Evolutionary conservation across 1,140 invertebrate species (phyloP).

Genomic region (Octopus bimaculoides): DNA sequence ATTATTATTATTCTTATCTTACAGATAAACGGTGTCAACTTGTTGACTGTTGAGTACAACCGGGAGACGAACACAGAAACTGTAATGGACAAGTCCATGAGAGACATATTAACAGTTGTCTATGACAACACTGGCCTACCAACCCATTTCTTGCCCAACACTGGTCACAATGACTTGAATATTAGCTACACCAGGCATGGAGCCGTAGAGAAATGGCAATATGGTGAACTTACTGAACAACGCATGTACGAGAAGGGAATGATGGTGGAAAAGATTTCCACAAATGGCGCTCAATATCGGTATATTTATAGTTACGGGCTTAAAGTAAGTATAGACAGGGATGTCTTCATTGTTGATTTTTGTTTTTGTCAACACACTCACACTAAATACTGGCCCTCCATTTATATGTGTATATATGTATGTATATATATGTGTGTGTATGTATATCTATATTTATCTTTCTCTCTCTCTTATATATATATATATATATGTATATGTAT

Average conservation of each 20-base stretch:
- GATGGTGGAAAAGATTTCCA: constrained; percentile 73
- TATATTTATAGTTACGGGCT: constrained; percentile 62
- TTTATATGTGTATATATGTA: too few relatives aligned
- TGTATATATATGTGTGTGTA: too few relatives aligned
- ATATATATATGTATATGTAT: too few relatives aligned
- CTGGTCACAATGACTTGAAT: constrained; percentile 72
- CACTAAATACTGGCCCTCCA: too few relatives aligned
- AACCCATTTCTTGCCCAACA: constrained; percentile 63
- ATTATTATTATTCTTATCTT: constrained; percentile 17
- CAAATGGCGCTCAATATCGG: constrained; percentile 70
- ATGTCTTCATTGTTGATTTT: too few relatives aligned
- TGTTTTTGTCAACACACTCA: too few relatives aligned
- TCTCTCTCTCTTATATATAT: too few relatives aligned
- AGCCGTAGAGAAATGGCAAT: constrained; percentile 85
- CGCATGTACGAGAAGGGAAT: constrained; percentile 83
- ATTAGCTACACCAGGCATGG: constrained; percentile 77
- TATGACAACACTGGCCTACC: constrained; percentile 86
- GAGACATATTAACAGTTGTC: constrained; percentile 77
- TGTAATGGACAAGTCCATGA: constrained; percentile 79
- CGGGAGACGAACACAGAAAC: constrained; percentile 82
- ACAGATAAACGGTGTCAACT: constrained; percentile 72
- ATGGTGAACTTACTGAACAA: constrained; percentile 80
- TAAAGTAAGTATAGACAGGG: constrained; percentile 30
- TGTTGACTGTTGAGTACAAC: constrained; percentile 87
- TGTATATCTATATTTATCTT: too few relatives aligned